These are phyloP conservation scores for Barnardius zonarius DNA, from an alignment of 2,113 vertebrate genomes.

Conservation along the genomic window DNA sequence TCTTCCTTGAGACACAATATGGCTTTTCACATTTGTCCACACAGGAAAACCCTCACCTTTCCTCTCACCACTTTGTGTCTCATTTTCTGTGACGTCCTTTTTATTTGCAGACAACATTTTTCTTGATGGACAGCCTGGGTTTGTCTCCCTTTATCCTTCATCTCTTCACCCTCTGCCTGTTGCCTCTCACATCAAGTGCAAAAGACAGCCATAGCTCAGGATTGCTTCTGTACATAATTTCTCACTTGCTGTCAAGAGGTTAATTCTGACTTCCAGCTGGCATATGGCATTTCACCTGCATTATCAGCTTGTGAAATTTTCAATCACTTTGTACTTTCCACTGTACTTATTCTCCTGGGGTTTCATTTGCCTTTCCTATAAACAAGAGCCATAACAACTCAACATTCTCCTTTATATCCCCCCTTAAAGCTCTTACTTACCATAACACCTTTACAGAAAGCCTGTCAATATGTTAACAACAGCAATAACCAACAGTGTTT, in stretches of 20 bases:
- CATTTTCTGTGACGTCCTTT: not conserved
- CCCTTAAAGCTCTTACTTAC: not conserved
- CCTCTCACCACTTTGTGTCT: not conserved
- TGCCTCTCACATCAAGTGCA: not conserved
- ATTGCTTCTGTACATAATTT: not conserved
- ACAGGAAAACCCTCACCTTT: not conserved
- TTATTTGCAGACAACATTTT: not conserved
- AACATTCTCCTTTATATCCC: not conserved
- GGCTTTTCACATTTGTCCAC: not conserved
- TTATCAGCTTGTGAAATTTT: not conserved
- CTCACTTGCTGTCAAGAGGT: not conserved
- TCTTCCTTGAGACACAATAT: not conserved
- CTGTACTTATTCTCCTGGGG: not conserved
- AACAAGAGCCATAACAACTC: not conserved
- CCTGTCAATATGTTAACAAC: not conserved
- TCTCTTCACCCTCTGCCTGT: not conserved
- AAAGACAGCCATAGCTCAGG: not conserved
- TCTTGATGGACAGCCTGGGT: fast-evolving
- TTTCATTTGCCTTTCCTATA: not conserved
- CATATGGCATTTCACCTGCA: not conserved
- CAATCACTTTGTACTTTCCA: not conserved
- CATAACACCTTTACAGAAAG: not conserved
- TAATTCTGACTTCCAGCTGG: not conserved
- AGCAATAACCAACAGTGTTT: not conserved
- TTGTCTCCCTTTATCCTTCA: not conserved